phyloP scores from a whole-genome alignment of 2,113 vertebrate species.

The Dicerorhinus sumatrensis region DNA sequence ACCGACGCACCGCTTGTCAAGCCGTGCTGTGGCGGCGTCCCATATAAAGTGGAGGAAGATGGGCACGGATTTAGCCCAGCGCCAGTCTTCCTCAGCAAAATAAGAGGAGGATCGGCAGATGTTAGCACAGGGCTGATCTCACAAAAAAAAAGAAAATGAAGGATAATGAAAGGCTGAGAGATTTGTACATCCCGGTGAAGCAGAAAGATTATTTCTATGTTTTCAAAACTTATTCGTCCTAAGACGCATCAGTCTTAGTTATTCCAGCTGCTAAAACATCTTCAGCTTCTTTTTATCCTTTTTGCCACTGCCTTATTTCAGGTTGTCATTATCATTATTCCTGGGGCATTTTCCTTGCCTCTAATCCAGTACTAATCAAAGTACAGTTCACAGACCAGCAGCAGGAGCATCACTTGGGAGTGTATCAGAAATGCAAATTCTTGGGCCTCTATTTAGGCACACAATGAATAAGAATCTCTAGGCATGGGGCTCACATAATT shows the following conservation, averaged over 20 bases:
- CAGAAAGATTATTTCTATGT: background rate
- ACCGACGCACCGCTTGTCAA: no score
- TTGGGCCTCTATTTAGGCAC: background rate
- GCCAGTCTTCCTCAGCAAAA: no score
- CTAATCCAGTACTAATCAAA: background rate
- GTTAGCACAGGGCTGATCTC: no score
- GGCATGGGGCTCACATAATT: background rate
- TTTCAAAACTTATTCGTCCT: background rate
- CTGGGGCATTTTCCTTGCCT: background rate
- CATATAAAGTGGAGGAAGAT: no score
- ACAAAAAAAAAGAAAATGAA: background rate
- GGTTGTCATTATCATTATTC: background rate
- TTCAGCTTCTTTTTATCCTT: background rate
- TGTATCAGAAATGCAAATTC: conserved; percentile 35
- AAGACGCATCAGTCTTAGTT: background rate
- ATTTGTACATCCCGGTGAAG: background rate
- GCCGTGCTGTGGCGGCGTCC: no score
- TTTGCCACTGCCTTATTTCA: background rate
- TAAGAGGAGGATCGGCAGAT: no score
- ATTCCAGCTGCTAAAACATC: background rate
- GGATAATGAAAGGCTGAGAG: background rate
- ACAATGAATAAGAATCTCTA: background rate
- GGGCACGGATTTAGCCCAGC: no score
- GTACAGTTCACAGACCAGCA: background rate
- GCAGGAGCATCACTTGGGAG: background rate